These are phyloP conservation scores for Bovichtus variegatus DNA, from an alignment of 2,797 vertebrate genomes.

Conservation along the genomic window DNA sequence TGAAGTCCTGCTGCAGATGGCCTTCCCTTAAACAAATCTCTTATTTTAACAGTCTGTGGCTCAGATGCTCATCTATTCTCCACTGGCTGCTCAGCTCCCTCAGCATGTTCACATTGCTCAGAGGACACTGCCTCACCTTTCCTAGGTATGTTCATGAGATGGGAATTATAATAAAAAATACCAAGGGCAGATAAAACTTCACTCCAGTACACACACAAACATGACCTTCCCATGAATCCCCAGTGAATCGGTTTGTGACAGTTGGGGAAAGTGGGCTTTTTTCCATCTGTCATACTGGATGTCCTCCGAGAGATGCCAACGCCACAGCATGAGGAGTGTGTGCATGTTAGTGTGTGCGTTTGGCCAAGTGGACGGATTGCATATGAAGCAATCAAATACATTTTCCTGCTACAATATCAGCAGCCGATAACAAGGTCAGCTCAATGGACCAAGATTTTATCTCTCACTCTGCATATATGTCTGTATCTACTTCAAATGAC, in stretches of 20 bases:
- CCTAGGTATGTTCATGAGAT: constrained; percentile 28
- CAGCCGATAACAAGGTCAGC: background rate
- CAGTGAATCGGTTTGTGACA: constrained; percentile 59
- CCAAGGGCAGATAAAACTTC: constrained; percentile 68
- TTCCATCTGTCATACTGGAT: constrained; percentile 79
- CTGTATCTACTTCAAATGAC: constrained; percentile 46
- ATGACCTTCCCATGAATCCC: constrained; percentile 73
- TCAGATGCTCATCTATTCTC: constrained; percentile 74
- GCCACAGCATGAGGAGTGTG: constrained; percentile 26
- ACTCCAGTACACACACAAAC: constrained; percentile 72
- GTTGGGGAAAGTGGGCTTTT: constrained; percentile 57
- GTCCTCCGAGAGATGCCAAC: constrained; percentile 70
- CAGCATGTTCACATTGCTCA: constrained; percentile 45
- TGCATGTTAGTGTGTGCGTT: constrained; percentile 29
- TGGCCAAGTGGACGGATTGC: constrained; percentile 2
- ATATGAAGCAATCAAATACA: constrained; percentile 19
- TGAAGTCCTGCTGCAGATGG: constrained; percentile 70
- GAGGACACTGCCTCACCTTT: constrained; percentile 42
- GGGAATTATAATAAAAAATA: constrained; percentile 29
- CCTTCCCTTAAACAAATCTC: constrained; percentile 39
- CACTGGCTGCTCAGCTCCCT: constrained; percentile 57
- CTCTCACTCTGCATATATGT: constrained; percentile 18
- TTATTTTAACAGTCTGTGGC: constrained; percentile 51
- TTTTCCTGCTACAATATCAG: constrained; percentile 3
- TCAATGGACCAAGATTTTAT: constrained; percentile 6